These are phyloP conservation scores for Numenius phaeopus DNA, from an alignment of 2,797 vertebrate species.

Conservation along the genomic window DNA sequence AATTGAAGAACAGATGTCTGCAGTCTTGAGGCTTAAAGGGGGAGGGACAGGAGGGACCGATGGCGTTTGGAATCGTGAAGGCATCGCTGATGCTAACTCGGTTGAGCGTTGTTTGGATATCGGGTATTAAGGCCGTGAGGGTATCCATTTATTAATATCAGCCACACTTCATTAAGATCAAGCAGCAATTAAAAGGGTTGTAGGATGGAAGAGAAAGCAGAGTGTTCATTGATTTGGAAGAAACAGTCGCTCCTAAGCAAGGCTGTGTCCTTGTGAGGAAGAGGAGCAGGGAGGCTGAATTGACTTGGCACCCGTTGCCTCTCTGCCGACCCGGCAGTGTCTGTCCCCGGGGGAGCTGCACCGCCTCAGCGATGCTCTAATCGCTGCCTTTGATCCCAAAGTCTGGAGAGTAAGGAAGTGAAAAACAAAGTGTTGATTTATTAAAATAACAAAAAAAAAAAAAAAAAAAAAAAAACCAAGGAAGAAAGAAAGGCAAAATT, in stretches of 20 bases:
- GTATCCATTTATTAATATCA: conserved; percentile 45
- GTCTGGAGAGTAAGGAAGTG: neutral
- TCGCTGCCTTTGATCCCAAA: neutral
- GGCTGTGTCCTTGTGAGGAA: neutral
- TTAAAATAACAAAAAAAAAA: neutral
- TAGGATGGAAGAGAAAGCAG: neutral
- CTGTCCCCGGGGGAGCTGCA: neutral
- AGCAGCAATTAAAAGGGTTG: conserved; percentile 61
- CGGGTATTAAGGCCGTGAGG: neutral
- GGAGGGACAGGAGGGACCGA: neutral
- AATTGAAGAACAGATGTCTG: conserved; percentile 73
- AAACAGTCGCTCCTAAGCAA: neutral
- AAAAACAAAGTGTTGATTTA: neutral
- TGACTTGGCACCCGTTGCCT: neutral
- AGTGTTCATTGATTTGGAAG: neutral
- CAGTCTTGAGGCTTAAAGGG: conserved; percentile 39
- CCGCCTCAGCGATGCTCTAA: neutral
- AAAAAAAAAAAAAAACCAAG: too few species aligned
- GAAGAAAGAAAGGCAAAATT: neutral
- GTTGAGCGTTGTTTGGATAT: neutral
- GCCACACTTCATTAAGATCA: conserved; percentile 73
- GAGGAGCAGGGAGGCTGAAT: neutral
- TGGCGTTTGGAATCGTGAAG: neutral
- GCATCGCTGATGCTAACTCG: neutral
- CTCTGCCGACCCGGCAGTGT: neutral